phyloP scores from a whole-genome alignment of 2,113 vertebrate species.

The Forbesichthys agassizii region DNA sequence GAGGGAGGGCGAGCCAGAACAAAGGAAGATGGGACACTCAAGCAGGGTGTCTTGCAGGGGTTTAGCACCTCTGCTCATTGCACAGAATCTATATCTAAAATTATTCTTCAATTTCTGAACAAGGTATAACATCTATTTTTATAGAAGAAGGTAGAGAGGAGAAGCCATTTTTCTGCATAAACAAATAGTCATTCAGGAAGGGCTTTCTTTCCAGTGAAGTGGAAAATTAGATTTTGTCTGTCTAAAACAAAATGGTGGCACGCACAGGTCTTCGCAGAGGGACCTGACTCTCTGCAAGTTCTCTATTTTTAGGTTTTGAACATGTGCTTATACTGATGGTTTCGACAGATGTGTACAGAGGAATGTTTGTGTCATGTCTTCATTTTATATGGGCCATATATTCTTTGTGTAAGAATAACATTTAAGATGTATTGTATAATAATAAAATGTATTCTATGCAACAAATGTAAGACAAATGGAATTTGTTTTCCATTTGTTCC shows the following conservation, averaged over 20 bases:
- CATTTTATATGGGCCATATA: too few species aligned
- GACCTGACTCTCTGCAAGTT: constrained; percentile 30
- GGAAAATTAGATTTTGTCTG: constrained; percentile 68
- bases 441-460: too few species aligned
- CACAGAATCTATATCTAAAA: constrained; percentile 4
- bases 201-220: constrained; percentile 56
- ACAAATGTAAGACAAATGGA: too few species aligned
- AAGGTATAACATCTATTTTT: constrained; percentile 28
- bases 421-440: too few species aligned
- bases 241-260: constrained; percentile 46
- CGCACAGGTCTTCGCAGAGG: constrained; percentile 37
- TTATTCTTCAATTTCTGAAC: constrained; percentile 12
- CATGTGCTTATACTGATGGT: constrained; percentile 15
- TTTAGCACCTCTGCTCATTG: constrained; percentile 1
- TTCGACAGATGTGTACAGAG: constrained; percentile 16
- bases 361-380: too few species aligned
- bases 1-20: too few species aligned
- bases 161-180: constrained; percentile 18
- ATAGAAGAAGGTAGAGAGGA: constrained; percentile 20
- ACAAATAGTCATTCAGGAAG: constrained; percentile 39
- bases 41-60: not conserved
- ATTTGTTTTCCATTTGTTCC: too few species aligned
- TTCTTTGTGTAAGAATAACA: too few species aligned
- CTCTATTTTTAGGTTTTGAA: constrained; percentile 44
- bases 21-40: too few species aligned